A percentile compares a stretch with the other conserved stretches of the same genome.
These are phyloP conservation scores for Tenodera sinensis DNA, from an alignment of 2,888 invertebrate genomes.

Conservation along the genomic window DNA sequence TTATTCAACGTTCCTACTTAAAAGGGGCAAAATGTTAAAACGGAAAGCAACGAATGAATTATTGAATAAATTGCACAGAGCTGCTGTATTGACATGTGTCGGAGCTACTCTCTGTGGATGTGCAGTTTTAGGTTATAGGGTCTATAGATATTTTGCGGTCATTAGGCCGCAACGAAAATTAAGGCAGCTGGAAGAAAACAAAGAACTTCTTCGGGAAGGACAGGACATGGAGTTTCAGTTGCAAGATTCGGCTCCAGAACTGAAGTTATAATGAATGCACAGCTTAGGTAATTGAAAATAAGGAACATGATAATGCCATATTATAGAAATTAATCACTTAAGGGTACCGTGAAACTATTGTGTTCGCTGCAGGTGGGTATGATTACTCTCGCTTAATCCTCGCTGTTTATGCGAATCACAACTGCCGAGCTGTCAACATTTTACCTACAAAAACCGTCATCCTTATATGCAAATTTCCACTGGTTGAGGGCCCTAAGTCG, in stretches of 20 bases:
- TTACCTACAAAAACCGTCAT: too few species aligned
- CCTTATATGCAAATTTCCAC: too few species aligned
- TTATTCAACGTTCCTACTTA: too few species aligned
- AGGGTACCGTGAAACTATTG: too few species aligned
- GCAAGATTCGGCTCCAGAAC: neutral
- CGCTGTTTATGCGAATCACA: too few species aligned
- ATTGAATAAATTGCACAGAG: conserved; percentile 53
- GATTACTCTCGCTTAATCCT: too few species aligned
- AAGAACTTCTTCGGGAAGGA: conserved; percentile 49
- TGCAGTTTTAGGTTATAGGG: conserved; percentile 47
- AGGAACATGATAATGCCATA: too few species aligned
- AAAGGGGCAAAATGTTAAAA: conserved; percentile 41
- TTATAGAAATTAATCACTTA: too few species aligned
- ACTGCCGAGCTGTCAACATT: too few species aligned
- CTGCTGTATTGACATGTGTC: conserved; percentile 52
- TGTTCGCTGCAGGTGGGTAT: too few species aligned
- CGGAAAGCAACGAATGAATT: conserved; percentile 42
- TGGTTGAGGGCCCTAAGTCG: too few species aligned
- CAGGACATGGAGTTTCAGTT: neutral
- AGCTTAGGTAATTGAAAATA: neutral
- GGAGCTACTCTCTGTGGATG: conserved; percentile 53
- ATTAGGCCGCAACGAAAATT: conserved; percentile 46
- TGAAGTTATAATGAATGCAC: neutral
- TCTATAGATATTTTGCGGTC: conserved; percentile 50
- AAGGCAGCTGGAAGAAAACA: conserved; percentile 44